Evolutionary conservation across 2,888 invertebrate genomes (phyloP), one percentile per base, ranked within the genome.

Genomic region (Argyresthia albistria): DNA sequence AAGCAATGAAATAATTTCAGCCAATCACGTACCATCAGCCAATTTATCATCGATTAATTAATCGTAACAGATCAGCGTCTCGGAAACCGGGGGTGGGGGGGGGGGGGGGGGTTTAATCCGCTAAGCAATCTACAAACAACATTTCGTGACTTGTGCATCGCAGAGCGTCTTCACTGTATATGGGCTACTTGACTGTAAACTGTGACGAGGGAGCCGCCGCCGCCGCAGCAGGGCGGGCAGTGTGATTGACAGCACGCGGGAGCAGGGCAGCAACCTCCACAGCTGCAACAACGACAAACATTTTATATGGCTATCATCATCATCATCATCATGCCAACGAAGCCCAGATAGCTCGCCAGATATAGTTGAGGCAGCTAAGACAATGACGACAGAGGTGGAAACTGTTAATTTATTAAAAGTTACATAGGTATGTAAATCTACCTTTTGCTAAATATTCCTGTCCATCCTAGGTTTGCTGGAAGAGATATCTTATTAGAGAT

Each of bases 161-260:
- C 51, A 46, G 46, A 11, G 39, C 39, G 25, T 46, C 14, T 9
- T 86, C 82, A 84, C 77, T 81, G 81, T 76, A 84, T 84, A 73
- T 84, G 76, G 66, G 86, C 84, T 86, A 87, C 87, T 87, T 87
- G 83, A 87, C 87, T 87, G 86, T 87, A 87, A 67, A 87, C 83
- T 70, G 86, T 87, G 77, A 87, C 76, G 67, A 83, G 74, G 6
- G 87, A 84, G 57, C 81, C 79, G 46, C 69, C 64, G 51, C 67
- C 65, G 61, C 71, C 46, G 56, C 73, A 72, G 62, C 77, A 74
- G 1, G 70, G 65, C 3, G 58, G 56, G 45, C 64, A 62, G 64
- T 66, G 70, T 36, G 65, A 58, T 14, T 59, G 2, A 61, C 53
- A 53, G 36, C 55, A 52, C 37, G 39, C 42, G 58, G 54, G n/a